Conservation (phyloP, 2,113 vertebrate genomes). For the Oxyura jamaicensis region DNA sequence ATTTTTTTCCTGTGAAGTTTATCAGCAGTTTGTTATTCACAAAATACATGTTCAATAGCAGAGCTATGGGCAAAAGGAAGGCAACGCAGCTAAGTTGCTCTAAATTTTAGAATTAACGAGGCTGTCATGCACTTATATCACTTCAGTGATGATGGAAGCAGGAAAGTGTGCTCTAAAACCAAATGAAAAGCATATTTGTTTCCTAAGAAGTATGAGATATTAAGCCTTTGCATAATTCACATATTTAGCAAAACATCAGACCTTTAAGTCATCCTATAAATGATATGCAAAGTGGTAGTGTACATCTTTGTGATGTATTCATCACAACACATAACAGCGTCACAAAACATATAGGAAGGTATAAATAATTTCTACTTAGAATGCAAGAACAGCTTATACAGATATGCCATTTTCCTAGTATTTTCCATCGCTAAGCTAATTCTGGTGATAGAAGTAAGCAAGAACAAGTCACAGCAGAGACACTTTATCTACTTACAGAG, state of each 20-base stretch:
- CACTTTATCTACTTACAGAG: background rate
- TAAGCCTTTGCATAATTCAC: background rate
- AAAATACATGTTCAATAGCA: background rate
- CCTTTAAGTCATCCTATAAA: background rate
- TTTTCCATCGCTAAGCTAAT: constrained; percentile 8
- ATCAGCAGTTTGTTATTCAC: background rate
- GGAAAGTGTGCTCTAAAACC: background rate
- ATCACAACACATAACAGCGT: background rate
- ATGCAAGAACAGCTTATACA: background rate
- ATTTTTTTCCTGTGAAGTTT: background rate
- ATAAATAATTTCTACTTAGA: background rate
- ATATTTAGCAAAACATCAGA: background rate
- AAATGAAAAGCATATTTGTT: background rate
- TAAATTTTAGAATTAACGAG: background rate
- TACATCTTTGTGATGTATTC: background rate
- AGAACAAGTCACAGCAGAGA: background rate
- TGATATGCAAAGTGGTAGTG: background rate
- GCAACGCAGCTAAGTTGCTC: background rate
- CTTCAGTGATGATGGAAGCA: background rate
- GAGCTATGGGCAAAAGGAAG: background rate
- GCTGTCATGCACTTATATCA: background rate
- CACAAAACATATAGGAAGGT: background rate
- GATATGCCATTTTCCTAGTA: rapidly evolving
- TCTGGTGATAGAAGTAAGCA: constrained; percentile 3
- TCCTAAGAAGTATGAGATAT: rapidly evolving